Percentiles rank a stretch among this genome's conserved stretches.
phyloP scores from a whole-genome alignment of 2,888 invertebrate genomes.

The Stenoptilia bipunctidactyla region DNA sequence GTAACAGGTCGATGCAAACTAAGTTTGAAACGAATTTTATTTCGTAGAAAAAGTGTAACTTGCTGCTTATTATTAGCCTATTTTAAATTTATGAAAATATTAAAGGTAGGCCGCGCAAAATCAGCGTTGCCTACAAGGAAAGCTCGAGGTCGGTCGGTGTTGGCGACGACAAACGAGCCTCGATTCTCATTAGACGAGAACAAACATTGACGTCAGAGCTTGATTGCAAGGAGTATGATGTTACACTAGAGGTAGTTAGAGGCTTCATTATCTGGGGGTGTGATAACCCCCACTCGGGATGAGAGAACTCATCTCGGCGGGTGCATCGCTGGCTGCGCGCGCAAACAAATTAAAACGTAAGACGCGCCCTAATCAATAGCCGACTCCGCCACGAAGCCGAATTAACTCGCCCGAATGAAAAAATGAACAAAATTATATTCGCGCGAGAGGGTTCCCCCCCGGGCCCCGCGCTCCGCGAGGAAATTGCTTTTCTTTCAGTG shows the following conservation, averaged over 20 bases:
- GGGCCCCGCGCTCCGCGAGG: slow-evolving; percentile 37
- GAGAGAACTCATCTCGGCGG: slow-evolving; percentile 51
- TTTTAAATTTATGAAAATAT: no score
- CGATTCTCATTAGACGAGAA: slow-evolving; percentile 18
- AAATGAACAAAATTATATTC: slow-evolving; percentile 73
- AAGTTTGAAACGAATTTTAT: no score
- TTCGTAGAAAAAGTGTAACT: no score
- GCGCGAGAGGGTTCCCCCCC: slow-evolving; percentile 56
- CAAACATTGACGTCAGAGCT: slow-evolving; percentile 38
- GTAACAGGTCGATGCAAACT: no score
- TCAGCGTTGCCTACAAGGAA: no score
- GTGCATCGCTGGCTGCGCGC: slow-evolving; percentile 66
- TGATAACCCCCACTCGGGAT: slow-evolving; percentile 21
- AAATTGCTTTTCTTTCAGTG: slow-evolving; percentile 72
- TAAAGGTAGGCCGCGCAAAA: no score
- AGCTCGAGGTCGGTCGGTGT: no score
- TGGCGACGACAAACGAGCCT: slow-evolving; percentile 19
- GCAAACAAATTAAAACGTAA: slow-evolving; percentile 72
- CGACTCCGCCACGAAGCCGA: slow-evolving; percentile 65
- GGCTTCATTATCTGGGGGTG: slow-evolving; percentile 48
- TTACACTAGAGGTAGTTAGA: slow-evolving; percentile 51
- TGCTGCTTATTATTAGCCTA: no score
- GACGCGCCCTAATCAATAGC: slow-evolving; percentile 72
- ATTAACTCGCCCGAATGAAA: slow-evolving; percentile 71
- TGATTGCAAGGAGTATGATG: slow-evolving; percentile 50